These are phyloP conservation scores for Limnothrissa miodon DNA, from an alignment of 2,113 vertebrate species.

Conservation along the genomic window DNA sequence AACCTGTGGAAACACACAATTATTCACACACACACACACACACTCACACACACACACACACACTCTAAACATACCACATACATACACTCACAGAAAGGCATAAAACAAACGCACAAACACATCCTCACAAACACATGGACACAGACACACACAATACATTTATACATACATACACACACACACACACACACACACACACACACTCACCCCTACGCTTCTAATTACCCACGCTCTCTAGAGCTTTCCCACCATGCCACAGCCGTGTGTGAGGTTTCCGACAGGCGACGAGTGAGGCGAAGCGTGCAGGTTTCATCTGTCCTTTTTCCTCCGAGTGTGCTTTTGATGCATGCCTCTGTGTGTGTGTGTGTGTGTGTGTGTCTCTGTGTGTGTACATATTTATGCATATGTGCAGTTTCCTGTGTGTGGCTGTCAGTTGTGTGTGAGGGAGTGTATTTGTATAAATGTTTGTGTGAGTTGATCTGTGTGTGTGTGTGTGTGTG, in stretches of 20 bases:
- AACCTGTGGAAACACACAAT: conserved; percentile 34
- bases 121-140: background rate
- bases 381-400: background rate
- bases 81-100: background rate
- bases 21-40: conserved; percentile 14
- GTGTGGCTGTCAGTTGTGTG: background rate
- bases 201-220: background rate
- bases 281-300: conserved; percentile 19
- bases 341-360: background rate
- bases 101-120: background rate
- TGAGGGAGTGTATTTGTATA: background rate
- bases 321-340: conserved; percentile 1
- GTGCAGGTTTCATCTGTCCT: conserved; percentile 22
- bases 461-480: background rate
- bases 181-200: background rate
- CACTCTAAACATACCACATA: conserved; percentile 9
- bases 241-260: conserved; percentile 15
- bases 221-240: background rate
- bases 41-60: background rate
- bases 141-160: background rate
- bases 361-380: background rate
- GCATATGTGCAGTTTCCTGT: background rate
- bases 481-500: background rate
- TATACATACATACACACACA: background rate
- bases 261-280: background rate